Conservation (phyloP, 2,797 vertebrate species). For the Sebastes umbrosus region DNA sequence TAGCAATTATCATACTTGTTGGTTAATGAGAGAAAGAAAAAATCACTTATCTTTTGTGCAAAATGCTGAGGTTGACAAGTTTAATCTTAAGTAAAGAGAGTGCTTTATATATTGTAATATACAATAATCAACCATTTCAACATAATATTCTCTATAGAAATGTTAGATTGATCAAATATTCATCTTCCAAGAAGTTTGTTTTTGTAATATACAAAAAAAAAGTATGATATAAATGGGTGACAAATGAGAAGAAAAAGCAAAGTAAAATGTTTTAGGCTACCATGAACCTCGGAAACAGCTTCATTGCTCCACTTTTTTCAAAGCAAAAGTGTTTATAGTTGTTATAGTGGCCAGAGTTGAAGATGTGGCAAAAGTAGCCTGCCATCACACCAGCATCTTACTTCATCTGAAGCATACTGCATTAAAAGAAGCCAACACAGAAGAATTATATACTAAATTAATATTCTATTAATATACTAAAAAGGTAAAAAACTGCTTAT, state of each 20-base stretch:
- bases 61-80: not conserved
- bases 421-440: not conserved
- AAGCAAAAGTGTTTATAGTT: not conserved
- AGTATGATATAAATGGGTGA: not conserved
- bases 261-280: not conserved
- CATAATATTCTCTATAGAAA: not conserved
- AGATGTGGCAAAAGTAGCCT: not conserved
- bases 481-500: not conserved
- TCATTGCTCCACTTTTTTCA: not conserved
- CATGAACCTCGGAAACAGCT: not conserved
- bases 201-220: not conserved
- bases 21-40: not conserved
- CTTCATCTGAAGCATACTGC: not conserved
- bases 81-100: not conserved
- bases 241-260: not conserved
- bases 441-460: not conserved
- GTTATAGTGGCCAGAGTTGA: not conserved
- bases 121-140: not conserved
- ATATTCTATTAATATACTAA: not conserved
- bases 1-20: not conserved
- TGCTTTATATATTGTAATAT: not conserved
- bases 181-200: not conserved
- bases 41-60: not conserved
- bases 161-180: not conserved
- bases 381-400: too few relatives aligned